These are phyloP conservation scores for Habropoda laboriosa DNA, from an alignment of 1,140 invertebrate genomes.

Conservation along the genomic window DNA sequence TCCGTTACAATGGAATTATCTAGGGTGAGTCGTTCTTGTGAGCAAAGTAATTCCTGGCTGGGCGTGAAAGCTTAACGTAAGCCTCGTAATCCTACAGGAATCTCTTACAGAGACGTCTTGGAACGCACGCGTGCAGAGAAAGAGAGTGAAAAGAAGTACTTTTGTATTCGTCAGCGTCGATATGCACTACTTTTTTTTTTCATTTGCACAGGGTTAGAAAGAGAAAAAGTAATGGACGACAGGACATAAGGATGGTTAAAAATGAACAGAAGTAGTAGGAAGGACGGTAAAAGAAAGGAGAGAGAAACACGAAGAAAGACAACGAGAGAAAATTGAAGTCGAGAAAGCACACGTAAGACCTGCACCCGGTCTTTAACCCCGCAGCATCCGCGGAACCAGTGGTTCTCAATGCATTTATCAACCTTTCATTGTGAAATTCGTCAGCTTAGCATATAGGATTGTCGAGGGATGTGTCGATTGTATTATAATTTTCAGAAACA, in stretches of 20 bases:
- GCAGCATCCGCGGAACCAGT: conserved; percentile 55
- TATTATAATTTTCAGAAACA: no score
- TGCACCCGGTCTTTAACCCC: conserved; percentile 71
- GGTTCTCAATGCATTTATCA: conserved; percentile 49
- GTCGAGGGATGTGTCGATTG: no score
- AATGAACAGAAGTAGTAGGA: conserved; percentile 5
- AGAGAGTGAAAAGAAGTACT: not conserved
- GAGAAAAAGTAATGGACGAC: not conserved
- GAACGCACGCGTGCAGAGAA: not conserved
- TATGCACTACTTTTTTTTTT: conserved; percentile 57
- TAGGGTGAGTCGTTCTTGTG: not conserved
- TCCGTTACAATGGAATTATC: conserved; percentile 27
- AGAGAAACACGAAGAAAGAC: conserved; percentile 45
- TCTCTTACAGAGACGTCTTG: conserved; percentile 43
- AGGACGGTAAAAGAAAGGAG: conserved; percentile 31
- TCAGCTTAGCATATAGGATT: no score
- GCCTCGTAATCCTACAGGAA: conserved; percentile 37
- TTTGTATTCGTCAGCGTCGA: conserved; percentile 58
- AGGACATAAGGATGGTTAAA: conserved; percentile 23
- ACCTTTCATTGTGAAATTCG: not conserved
- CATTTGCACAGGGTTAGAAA: not conserved
- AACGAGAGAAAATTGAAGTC: conserved; percentile 68
- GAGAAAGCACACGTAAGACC: conserved; percentile 67
- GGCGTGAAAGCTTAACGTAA: conserved; percentile 27
- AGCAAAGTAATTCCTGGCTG: not conserved